Base-by-base conservation (phyloP, 2,888 invertebrate genomes). In the Volucella zonaria region DNA sequence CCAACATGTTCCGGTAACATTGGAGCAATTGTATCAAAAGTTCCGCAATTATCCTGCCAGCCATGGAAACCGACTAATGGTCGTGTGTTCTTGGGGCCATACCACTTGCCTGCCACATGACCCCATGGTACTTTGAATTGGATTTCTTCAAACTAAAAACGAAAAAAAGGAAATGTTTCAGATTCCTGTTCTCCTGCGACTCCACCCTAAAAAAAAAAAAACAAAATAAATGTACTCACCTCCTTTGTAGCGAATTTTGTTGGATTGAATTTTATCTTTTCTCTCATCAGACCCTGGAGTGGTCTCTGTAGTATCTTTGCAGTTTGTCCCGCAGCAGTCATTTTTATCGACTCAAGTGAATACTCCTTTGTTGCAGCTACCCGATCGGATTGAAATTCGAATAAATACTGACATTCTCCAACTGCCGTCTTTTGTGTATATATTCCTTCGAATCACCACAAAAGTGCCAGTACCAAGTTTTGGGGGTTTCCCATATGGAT, bases 11-110 rank as follows among this genome's bases (percentile, higher is more conserved):
- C 87, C 1, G 93, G 92, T 38, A 96, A 90, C 64, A 94, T 89
- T 0, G 95, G 95, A 8, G 94, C 93, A 14, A 96, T 89, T 0
- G 93, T 93, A 89, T 96, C 95, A 92, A 95, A 96, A 0, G 95
- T 93, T 14, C 94, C 95, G n/a, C 95, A 95, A 89, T 96, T 96
- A 90, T 96, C 96, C 91, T 94, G 95, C 95, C 95, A 95, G 0
- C 96, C 96, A 89, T 96, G 96, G 12, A 96, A 88, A 1, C 94
- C 94, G 43, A 96, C 89, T 73, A 96, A 93, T 0, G 96, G 96
- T 61, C 94, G 93, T 31, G 93, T 92, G 82, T 94, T 92, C 86
- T 93, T 93, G 2, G 93, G 93, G 9, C 96, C 95, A 94, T 96
- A 96, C 92, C 95, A 93, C 90, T 95, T 95, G 2, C 94, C 95